Percentiles rank a stretch among this genome's conserved stretches.
phyloP scores from a whole-genome alignment of 92 coral and sea anemone genomes.

The Nematostella vectensis region DNA sequence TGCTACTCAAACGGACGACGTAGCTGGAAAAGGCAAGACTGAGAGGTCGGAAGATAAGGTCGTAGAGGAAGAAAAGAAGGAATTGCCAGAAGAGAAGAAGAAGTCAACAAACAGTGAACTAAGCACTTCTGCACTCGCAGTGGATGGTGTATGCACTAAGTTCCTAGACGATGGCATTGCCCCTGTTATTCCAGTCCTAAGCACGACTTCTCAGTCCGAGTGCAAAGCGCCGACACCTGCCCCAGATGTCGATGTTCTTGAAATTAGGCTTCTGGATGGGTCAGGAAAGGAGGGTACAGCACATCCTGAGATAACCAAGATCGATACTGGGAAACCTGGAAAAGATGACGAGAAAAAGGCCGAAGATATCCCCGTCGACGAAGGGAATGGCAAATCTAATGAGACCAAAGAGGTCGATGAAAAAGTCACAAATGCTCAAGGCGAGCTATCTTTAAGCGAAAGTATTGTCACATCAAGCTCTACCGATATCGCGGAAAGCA shows the following conservation, averaged over 20 bases:
- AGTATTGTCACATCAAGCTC: too few species aligned
- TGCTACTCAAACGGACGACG: not conserved
- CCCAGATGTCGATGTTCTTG: conserved; percentile 76
- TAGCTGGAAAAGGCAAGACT: not conserved
- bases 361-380: not conserved
- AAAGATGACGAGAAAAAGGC: too few species aligned
- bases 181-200: conserved; percentile 6
- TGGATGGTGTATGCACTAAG: conserved; percentile 2
- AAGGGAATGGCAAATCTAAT: too few species aligned
- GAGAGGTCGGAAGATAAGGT: not conserved
- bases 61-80: not conserved
- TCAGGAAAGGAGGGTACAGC: conserved; percentile 87
- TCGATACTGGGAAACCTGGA: conserved; percentile 2
- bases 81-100: not conserved
- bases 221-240: conserved; percentile 44
- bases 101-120: not conserved
- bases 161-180: conserved; percentile 11
- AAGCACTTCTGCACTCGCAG: not conserved
- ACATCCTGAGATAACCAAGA: conserved; percentile 43
- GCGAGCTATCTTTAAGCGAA: too few species aligned
- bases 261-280: conserved; percentile 76
- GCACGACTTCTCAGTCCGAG: conserved; percentile 24
- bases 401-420: too few species aligned
- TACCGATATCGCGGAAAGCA: too few species aligned
- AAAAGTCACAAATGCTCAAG: too few species aligned